Percentiles rank a stretch among this genome's conserved stretches.
phyloP scores from a whole-genome alignment of 2,888 invertebrate genomes.

The Gastracanthus pulcherrimus region DNA sequence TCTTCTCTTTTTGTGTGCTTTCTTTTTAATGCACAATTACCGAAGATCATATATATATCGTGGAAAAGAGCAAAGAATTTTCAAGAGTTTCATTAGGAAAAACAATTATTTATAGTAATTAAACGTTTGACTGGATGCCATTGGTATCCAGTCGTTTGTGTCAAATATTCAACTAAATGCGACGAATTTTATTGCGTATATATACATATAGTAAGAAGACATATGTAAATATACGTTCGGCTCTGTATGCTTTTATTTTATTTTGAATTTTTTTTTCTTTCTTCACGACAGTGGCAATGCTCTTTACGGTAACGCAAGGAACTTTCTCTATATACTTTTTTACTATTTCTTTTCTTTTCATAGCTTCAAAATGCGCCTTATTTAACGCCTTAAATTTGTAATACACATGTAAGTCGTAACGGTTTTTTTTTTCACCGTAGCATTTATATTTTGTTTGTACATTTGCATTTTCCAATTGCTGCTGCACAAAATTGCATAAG shows the following conservation, averaged over 20 bases:
- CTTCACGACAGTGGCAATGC: constrained; percentile 9
- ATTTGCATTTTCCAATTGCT: constrained; percentile 53
- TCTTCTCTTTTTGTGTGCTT: not conserved
- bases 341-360: constrained; percentile 17
- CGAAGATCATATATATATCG: constrained; percentile 15
- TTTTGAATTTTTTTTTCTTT: constrained; percentile 14
- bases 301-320: not conserved
- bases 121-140: constrained; percentile 4
- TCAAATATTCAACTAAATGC: constrained; percentile 33
- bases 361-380: constrained; percentile 42
- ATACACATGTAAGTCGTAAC: constrained; percentile 44
- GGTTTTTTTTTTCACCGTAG: constrained; percentile 35
- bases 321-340: not conserved
- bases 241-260: constrained; percentile 24
- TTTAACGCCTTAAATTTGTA: constrained; percentile 45
- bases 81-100: not conserved
- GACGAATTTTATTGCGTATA: constrained; percentile 41
- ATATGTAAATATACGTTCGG: constrained; percentile 41
- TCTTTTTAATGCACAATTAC: constrained; percentile 39
- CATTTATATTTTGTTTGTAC: constrained; percentile 52
- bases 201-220: constrained; percentile 27
- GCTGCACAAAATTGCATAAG: constrained; percentile 54
- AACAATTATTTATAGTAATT: constrained; percentile 16
- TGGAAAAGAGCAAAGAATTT: not conserved
- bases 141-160: constrained; percentile 25